Percentiles rank a stretch among this genome's conserved stretches.
These are phyloP conservation scores for Marmota monax DNA, from an alignment of 2,113 vertebrate species.

Conservation along the genomic window DNA sequence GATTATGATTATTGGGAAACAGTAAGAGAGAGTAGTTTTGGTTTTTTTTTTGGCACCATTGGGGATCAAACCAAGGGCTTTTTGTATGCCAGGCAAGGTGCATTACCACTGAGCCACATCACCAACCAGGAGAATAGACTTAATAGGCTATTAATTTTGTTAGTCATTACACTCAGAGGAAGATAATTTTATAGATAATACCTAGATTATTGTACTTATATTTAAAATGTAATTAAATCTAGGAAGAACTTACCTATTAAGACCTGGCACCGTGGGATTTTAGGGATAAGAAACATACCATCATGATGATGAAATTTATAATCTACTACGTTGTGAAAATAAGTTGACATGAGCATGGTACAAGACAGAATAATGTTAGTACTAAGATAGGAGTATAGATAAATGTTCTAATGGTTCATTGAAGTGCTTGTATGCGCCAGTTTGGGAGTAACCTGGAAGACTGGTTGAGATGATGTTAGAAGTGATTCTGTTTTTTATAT, in stretches of 20 bases:
- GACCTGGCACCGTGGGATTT: slow-evolving; percentile 13
- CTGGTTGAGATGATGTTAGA: not conserved
- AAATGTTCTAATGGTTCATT: not conserved
- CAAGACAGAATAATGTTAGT: not conserved
- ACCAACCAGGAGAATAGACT: not conserved
- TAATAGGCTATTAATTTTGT: slow-evolving; percentile 32
- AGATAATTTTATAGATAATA: slow-evolving; percentile 47
- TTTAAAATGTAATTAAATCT: slow-evolving; percentile 66
- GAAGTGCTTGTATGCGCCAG: not conserved
- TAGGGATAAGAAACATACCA: slow-evolving; percentile 27
- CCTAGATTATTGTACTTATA: slow-evolving; percentile 47
- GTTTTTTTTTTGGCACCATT: too few relatives aligned
- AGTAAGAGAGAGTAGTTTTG: not conserved
- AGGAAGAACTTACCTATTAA: not conserved
- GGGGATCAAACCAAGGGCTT: too few relatives aligned
- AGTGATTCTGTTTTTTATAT: slow-evolving; percentile 51
- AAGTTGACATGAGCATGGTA: not conserved
- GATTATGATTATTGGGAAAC: slow-evolving; percentile 45
- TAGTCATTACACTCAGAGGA: slow-evolving; percentile 50
- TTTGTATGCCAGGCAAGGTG: too few relatives aligned
- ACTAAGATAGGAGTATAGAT: not conserved
- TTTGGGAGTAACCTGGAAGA: not conserved
- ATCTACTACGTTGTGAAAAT: not conserved
- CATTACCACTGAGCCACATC: too few relatives aligned
- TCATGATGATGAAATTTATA: slow-evolving; percentile 31